phyloP scores from a whole-genome alignment of 2,888 invertebrate species.

The Plebejus anna region DNA sequence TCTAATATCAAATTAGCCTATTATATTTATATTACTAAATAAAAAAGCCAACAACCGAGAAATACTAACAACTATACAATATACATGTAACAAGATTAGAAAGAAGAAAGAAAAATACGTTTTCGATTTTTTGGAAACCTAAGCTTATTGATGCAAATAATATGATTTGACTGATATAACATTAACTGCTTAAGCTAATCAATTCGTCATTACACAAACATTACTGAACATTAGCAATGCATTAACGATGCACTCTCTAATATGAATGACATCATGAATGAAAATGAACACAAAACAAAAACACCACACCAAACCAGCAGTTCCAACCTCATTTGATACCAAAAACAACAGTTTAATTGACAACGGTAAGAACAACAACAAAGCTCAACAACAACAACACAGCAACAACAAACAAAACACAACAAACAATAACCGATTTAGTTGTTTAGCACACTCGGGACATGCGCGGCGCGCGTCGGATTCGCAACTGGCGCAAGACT shows the following conservation, averaged over 20 bases:
- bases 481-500: constrained; percentile 62
- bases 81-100: too few species aligned
- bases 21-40: too few species aligned
- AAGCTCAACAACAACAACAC: constrained; percentile 22
- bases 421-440: constrained; percentile 39
- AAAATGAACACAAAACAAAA: neutral
- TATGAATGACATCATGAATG: neutral
- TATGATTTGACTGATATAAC: too few species aligned
- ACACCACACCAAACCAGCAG: neutral
- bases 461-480: constrained; percentile 61
- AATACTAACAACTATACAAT: too few species aligned
- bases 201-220: neutral
- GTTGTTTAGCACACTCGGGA: constrained; percentile 38
- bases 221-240: neutral
- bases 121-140: too few species aligned
- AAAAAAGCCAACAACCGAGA: neutral
- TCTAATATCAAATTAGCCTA: too few species aligned
- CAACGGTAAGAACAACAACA: constrained; percentile 12
- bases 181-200: too few species aligned
- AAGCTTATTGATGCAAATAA: too few species aligned
- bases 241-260: constrained; percentile 2
- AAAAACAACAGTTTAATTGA: neutral
- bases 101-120: too few species aligned
- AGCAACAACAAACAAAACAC: constrained; percentile 21
- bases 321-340: neutral